phyloP scores from a whole-genome alignment of 2,888 invertebrate genomes.

The Xestia xanthographa region DNA sequence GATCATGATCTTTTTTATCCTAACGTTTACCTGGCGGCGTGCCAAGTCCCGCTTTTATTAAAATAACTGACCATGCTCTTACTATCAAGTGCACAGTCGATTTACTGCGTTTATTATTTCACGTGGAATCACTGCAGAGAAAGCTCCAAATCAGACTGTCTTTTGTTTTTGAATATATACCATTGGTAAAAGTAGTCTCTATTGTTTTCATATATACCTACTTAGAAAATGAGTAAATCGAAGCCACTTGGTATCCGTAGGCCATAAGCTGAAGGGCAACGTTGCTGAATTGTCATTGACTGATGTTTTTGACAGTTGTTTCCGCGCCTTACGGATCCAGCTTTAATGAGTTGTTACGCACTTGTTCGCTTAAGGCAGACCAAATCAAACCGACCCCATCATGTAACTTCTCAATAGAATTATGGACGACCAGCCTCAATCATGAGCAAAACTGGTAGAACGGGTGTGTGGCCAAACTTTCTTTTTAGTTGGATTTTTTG shows the following conservation, averaged over 20 bases:
- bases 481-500: too few relatives aligned
- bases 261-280: background rate
- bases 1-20: slow-evolving; percentile 37
- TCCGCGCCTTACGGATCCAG: too few relatives aligned
- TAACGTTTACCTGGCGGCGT: slow-evolving; percentile 30
- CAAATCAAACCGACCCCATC: too few relatives aligned
- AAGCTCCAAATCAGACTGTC: background rate
- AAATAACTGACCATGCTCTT: slow-evolving; percentile 36
- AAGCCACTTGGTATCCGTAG: too few relatives aligned
- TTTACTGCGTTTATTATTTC: background rate
- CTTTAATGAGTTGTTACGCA: too few relatives aligned
- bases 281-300: background rate
- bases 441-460: too few relatives aligned
- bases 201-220: background rate
- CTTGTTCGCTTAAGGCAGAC: too few relatives aligned
- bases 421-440: too few relatives aligned
- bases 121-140: background rate
- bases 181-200: too few relatives aligned
- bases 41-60: slow-evolving; percentile 49
- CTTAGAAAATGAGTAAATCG: background rate
- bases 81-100: slow-evolving; percentile 17
- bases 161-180: background rate
- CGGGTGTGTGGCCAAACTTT: too few relatives aligned
- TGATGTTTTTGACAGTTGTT: background rate
- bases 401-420: too few relatives aligned